Evolutionary conservation across 1,140 invertebrate genomes (phyloP), one percentile per base, ranked within the genome.

Genomic region (Nasonia longicornis): DNA sequence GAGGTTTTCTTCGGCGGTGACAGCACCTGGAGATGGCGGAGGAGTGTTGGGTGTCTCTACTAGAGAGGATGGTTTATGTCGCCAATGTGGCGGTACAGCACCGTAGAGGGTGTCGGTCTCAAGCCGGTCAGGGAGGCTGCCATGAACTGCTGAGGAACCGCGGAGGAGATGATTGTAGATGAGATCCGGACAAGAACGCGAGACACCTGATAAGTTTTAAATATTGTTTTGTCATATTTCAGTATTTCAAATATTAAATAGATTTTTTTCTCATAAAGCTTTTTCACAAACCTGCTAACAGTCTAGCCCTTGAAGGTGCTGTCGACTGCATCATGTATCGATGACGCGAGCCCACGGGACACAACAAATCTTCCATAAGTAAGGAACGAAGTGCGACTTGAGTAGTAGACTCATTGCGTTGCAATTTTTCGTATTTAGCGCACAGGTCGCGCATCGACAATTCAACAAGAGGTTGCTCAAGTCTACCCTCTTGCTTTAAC

Each of bases 301-400:
- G 77, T 80, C 86, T 85, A 20, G 89, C 89, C 31, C 90, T 88
- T 26, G 73, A 52, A 0, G 90, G 89, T 20, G 91, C 91, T 0
- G 94, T 92, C 0, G 96, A 97, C 48, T 95, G 93, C 90, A 97
- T 94, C 92, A 97, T 94, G 86, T 94, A 94, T 22, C 96, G 92
- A 89, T 97, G 95, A 79, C 93, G 94, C 0, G 96, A 96, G 31
- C 94, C 93, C 31, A 93, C 91, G 2, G 95, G 93, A 84, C 95
- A 94, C 1, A 96, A 92, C 16, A 98, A 90, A 91, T 98, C 97
- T 90, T 97, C 96, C 95, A 98, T 96, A 1, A 96, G 91, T 1
- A 98, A 92, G 0, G 96, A 96, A 64, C 95, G 93, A 2, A 98
- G 90, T 0, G 95, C 95, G 1, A 98, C 93, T 89, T 96, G 93